Percentiles rank a stretch among this genome's conserved stretches.
phyloP scores from a whole-genome alignment of 2,888 invertebrate genomes.

The Maniola hyperantus region DNA sequence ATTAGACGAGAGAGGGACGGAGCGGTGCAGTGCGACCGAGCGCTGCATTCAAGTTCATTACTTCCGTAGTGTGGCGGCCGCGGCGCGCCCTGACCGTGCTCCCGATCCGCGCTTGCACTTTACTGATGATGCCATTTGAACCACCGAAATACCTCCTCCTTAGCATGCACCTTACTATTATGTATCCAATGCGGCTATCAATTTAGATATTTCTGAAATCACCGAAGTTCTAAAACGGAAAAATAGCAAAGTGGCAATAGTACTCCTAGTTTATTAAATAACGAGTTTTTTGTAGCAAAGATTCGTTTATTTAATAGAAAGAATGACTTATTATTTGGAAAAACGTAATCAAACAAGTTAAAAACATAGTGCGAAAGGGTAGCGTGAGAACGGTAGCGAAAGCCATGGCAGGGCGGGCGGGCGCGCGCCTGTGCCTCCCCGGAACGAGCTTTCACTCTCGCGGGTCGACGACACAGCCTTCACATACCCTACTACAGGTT shows the following conservation, averaged over 20 bases:
- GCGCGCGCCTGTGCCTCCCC: conserved; percentile 64
- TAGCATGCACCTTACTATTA: conserved; percentile 9
- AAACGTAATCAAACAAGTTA: conserved; percentile 56
- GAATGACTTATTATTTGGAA: not conserved
- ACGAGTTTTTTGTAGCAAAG: not conserved
- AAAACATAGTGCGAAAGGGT: conserved; percentile 66
- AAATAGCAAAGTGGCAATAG: not conserved
- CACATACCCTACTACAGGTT: conserved; percentile 63
- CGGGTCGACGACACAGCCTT: conserved; percentile 77
- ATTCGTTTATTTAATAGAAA: not conserved
- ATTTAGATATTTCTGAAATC: not conserved
- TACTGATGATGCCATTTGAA: conserved; percentile 48
- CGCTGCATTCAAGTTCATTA: conserved; percentile 83
- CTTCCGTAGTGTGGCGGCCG: conserved; percentile 77
- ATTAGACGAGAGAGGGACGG: conserved; percentile 69
- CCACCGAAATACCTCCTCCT: conserved; percentile 32
- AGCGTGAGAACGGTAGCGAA: conserved; percentile 79
- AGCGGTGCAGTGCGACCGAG: conserved; percentile 65
- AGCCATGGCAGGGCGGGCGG: conserved; percentile 73
- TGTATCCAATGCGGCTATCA: not conserved
- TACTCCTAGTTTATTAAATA: not conserved
- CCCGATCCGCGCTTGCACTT: conserved; percentile 55
- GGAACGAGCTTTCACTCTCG: conserved; percentile 80
- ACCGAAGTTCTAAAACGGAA: not conserved
- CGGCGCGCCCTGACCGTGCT: conserved; percentile 72